phyloP scores from a whole-genome alignment of 2,113 vertebrate genomes.

The Corythoichthys haematopterus region DNA sequence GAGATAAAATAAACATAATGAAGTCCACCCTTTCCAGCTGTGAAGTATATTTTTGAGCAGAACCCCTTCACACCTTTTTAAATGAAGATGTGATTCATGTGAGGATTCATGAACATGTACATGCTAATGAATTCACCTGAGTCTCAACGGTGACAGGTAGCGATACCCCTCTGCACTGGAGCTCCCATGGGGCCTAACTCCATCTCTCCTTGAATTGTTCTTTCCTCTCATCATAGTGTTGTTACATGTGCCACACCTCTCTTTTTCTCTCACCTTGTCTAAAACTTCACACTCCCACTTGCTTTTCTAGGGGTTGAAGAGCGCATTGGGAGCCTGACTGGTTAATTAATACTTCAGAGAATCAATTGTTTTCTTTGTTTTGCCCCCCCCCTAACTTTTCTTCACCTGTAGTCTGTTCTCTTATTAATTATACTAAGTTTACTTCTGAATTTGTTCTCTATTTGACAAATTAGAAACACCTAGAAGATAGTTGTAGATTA shows the following conservation, averaged over 20 bases:
- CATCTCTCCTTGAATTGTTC: conserved; percentile 11
- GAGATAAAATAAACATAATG: conserved; percentile 7
- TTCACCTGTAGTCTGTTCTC: conserved; percentile 5
- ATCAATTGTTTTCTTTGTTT: conserved; percentile 37
- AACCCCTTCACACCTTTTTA: conserved; percentile 53
- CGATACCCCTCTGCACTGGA: conserved; percentile 43
- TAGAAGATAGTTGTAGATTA: neutral
- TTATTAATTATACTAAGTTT: neutral
- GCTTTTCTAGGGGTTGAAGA: conserved; percentile 19
- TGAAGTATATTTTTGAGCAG: conserved; percentile 52
- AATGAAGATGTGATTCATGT: conserved; percentile 49
- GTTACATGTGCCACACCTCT: neutral
- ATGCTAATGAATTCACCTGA: conserved; percentile 69
- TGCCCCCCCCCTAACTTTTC: neutral
- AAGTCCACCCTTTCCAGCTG: conserved; percentile 34
- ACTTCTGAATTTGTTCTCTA: neutral
- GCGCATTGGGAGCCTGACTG: conserved; percentile 23
- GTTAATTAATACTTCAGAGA: conserved; percentile 65
- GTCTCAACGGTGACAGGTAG: conserved; percentile 60
- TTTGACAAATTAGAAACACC: neutral
- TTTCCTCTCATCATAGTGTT: conserved; percentile 3
- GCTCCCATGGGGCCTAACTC: conserved; percentile 38
- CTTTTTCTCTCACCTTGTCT: conserved; percentile 15
- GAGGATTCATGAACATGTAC: conserved; percentile 23
- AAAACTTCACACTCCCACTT: conserved; percentile 8